Conservation (phyloP, 2,113 vertebrate genomes). For the Baryphthengus martii region DNA sequence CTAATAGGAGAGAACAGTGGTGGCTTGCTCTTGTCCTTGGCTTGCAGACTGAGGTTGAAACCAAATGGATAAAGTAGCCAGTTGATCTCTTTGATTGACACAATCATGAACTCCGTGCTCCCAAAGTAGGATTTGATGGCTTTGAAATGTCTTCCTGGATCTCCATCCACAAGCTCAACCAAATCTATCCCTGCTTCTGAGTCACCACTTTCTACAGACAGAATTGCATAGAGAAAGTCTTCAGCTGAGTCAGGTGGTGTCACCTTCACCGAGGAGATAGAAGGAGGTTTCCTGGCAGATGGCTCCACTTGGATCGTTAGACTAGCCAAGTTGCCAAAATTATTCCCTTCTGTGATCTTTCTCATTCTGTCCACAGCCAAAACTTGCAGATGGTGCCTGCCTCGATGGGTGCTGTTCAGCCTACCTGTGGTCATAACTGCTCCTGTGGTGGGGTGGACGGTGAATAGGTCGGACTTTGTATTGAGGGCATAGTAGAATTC, state of each 20-base stretch:
- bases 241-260: constrained; percentile 55
- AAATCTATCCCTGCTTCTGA: constrained; percentile 75
- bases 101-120: constrained; percentile 82
- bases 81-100: constrained; percentile 83
- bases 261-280: constrained; percentile 68
- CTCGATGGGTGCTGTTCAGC: constrained; percentile 80
- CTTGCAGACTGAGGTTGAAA: constrained; percentile 90
- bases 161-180: constrained; percentile 83
- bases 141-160: constrained; percentile 84
- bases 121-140: constrained; percentile 78
- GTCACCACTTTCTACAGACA: constrained; percentile 75
- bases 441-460: constrained; percentile 87
- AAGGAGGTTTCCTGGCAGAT: constrained; percentile 68
- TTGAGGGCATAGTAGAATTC: constrained; percentile 90
- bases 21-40: constrained; percentile 78
- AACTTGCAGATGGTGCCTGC: constrained; percentile 84
- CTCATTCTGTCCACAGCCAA: constrained; percentile 91
- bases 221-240: constrained; percentile 73
- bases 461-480: constrained; percentile 79
- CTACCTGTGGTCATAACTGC: constrained; percentile 79
- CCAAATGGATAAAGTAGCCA: constrained; percentile 84
- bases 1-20: constrained; percentile 76
- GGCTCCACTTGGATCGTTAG: constrained; percentile 82
- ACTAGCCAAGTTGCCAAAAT: constrained; percentile 85
- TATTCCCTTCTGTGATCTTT: constrained; percentile 84